phyloP scores from a whole-genome alignment of 2,888 invertebrate genomes.

The Dione vanillae region DNA sequence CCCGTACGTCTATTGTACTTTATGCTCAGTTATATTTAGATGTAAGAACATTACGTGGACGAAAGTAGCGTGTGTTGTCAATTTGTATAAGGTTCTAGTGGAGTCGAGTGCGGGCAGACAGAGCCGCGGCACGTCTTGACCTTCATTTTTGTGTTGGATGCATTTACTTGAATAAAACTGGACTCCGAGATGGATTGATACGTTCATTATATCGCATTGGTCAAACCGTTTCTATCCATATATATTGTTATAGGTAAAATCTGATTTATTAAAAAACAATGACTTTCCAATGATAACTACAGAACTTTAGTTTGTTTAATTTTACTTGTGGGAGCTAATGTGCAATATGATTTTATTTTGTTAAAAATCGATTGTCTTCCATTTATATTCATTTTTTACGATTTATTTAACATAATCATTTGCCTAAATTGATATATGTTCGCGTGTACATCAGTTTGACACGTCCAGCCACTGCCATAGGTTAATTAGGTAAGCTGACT shows the following conservation, averaged over 20 bases:
- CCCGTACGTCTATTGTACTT: slow-evolving; percentile 72
- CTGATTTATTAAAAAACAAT: slow-evolving; percentile 5
- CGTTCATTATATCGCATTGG: slow-evolving; percentile 26
- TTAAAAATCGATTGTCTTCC: slow-evolving; percentile 46
- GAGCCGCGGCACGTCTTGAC: background rate
- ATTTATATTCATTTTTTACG: slow-evolving; percentile 27
- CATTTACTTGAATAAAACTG: slow-evolving; percentile 37
- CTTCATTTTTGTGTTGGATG: slow-evolving; percentile 26
- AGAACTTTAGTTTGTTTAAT: slow-evolving; percentile 15
- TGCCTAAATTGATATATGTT: slow-evolving; percentile 24
- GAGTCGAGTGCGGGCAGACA: slow-evolving; percentile 25
- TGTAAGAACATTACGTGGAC: slow-evolving; percentile 54
- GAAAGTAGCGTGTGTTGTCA: slow-evolving; percentile 42
- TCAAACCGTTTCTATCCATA: background rate
- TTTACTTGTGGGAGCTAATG: slow-evolving; percentile 37
- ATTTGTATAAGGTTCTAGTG: slow-evolving; percentile 27
- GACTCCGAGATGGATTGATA: slow-evolving; percentile 25
- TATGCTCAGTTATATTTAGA: slow-evolving; percentile 81
- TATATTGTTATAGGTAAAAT: background rate
- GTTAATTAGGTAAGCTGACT: slow-evolving; percentile 61
- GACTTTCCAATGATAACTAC: slow-evolving; percentile 16
- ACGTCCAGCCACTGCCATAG: slow-evolving; percentile 72
- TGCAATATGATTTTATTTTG: slow-evolving; percentile 44
- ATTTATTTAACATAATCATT: slow-evolving; percentile 6
- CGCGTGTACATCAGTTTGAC: slow-evolving; percentile 43